phyloP scores from a whole-genome alignment of 2,113 vertebrate species.

The Callorhinus ursinus region DNA sequence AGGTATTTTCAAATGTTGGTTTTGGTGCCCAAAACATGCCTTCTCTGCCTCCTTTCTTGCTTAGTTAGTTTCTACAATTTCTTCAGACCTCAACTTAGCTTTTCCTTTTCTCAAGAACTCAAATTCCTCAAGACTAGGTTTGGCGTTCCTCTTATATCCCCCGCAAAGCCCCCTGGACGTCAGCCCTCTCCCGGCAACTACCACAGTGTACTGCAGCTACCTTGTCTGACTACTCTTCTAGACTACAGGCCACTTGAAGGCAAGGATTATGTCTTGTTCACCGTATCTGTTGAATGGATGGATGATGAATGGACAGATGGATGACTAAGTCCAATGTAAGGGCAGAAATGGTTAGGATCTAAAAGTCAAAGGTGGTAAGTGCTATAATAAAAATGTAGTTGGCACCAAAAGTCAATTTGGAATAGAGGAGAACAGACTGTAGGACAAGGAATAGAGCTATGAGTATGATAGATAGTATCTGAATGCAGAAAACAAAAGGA shows the following conservation, averaged over 20 bases:
- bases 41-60: not conserved
- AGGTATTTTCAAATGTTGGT: not conserved
- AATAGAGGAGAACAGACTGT: not conserved
- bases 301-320: not conserved
- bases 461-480: not conserved
- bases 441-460: not conserved
- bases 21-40: not conserved
- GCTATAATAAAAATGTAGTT: not conserved
- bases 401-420: constrained; percentile 12
- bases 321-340: not conserved
- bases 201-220: not conserved
- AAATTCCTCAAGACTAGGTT: not conserved
- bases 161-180: not conserved
- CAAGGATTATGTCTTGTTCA: not conserved
- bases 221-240: not conserved
- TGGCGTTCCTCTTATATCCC: not conserved
- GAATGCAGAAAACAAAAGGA: not conserved
- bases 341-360: not conserved
- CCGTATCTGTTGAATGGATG: not conserved
- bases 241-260: not conserved
- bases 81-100: not conserved
- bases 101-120: not conserved
- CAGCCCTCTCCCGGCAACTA: not conserved
- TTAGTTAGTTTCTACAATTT: not conserved
- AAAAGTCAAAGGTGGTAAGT: not conserved